Evolutionary conservation across 1,140 invertebrate genomes (phyloP).

Genomic region (Idris sp.): DNA sequence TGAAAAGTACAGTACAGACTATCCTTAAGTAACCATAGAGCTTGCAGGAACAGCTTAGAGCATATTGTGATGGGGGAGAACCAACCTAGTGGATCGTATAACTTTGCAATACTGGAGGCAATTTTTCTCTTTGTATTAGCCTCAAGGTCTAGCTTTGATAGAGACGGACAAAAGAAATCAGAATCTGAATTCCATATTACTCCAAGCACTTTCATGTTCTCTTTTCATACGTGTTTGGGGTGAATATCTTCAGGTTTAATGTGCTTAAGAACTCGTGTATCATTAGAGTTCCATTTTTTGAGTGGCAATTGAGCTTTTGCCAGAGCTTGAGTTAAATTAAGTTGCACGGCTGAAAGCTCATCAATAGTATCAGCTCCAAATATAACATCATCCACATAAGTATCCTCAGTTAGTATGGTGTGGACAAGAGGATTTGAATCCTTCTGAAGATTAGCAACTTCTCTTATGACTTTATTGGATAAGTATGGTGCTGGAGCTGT

Average conservation of each 20-base stretch:
- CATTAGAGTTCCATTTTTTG: no score
- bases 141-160: neutral
- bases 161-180: neutral
- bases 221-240: no score
- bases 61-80: neutral
- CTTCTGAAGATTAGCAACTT: neutral
- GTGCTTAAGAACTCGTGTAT: no score
- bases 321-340: no score
- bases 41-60: conserved; percentile 1
- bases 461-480: neutral
- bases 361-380: neutral
- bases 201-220: conserved; percentile 5
- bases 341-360: no score
- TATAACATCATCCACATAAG: neutral
- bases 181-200: neutral
- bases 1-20: no score
- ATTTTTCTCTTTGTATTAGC: neutral
- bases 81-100: conserved; percentile 15
- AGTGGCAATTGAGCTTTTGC: no score
- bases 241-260: no score
- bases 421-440: no score
- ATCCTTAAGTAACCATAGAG: conserved; percentile 2
- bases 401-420: neutral
- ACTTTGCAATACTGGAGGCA: neutral
- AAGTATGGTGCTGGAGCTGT: neutral